Percentiles rank a stretch among this genome's conserved stretches.
These are phyloP conservation scores for Flexamia atlantica DNA, from an alignment of 2,888 invertebrate species.

Conservation along the genomic window DNA sequence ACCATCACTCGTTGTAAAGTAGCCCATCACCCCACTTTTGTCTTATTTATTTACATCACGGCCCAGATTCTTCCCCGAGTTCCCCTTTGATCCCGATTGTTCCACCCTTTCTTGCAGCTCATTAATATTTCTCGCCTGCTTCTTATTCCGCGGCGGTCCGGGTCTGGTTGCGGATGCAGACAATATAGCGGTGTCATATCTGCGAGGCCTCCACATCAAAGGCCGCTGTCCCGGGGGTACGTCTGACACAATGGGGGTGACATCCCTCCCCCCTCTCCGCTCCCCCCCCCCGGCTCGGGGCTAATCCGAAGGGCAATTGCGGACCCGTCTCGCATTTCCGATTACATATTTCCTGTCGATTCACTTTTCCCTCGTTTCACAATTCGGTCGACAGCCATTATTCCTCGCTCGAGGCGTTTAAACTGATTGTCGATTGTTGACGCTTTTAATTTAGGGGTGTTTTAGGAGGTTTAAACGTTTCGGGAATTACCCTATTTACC, in stretches of 20 bases:
- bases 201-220: background rate
- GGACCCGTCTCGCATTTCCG: slow-evolving; percentile 36
- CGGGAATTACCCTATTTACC: too few species aligned
- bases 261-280: background rate
- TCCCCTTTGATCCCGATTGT: slow-evolving; percentile 16
- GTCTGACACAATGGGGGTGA: background rate
- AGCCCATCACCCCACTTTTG: too few species aligned
- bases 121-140: slow-evolving; percentile 37
- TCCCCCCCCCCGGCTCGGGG: slow-evolving; percentile 1
- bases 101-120: background rate
- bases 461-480: too few species aligned
- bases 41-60: background rate
- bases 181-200: slow-evolving; percentile 34
- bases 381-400: slow-evolving; percentile 14
- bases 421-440: background rate
- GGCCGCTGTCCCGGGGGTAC: slow-evolving; percentile 6
- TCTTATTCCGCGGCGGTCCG: slow-evolving; percentile 18
- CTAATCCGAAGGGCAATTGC: slow-evolving; percentile 38
- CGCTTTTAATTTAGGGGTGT: too few species aligned
- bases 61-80: background rate
- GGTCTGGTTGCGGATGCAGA: slow-evolving; percentile 9
- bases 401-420: slow-evolving; percentile 13
- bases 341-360: slow-evolving; percentile 59
- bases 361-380: slow-evolving; percentile 52
- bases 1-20: too few species aligned